Evolutionary conservation across 2,888 invertebrate species (phyloP), one percentile per base, ranked within the genome.

Genomic region (Blastobasis lacticolella): DNA sequence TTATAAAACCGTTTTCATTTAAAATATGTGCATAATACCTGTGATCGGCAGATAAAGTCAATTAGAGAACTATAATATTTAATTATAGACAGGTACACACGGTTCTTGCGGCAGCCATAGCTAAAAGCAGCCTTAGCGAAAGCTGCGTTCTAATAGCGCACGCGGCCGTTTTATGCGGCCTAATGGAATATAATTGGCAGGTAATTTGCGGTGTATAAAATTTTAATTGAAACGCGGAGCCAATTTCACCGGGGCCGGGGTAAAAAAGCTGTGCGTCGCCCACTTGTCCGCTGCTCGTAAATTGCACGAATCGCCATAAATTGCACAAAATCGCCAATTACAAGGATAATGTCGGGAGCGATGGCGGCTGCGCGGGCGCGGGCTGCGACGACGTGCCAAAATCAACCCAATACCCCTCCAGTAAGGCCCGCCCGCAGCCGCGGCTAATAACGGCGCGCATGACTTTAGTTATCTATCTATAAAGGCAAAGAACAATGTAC

Each of bases 271-370:
- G 59, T 57, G 54, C 72, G 76, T 84, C 78, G 78, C 73, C 78
- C 80, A 79, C 81, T 79, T 85, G 85, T 84, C 83, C 78, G 81
- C 81, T 81, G 83, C 70, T 81, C 85, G 80, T 86, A 86, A 87
- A 86, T 85, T 85, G 81, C 76, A 65, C 60, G 76, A 75, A 81
- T 82, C 78, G 81, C 81, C 79, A 85, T 87, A 86, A 86, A 86
- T 86, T 86, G 81, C 78, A 76, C 78, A 76, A 85, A 85, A 84
- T 86, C 83, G 67, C 79, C 81, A 83, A 84, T 86, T 84, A 85
- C 78, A 78, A 76, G 75, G 75, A 78, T 78, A 80, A 79, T 81
- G 79, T 78, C 73, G 68, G 76, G 75, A 74, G 75, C 69, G 67
- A 64, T 64, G 61, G 62, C 59, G 50, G 69, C 53, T 64, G 62